These are phyloP conservation scores for Meda fulgida DNA, from an alignment of 2,797 vertebrate genomes.

Conservation along the genomic window DNA sequence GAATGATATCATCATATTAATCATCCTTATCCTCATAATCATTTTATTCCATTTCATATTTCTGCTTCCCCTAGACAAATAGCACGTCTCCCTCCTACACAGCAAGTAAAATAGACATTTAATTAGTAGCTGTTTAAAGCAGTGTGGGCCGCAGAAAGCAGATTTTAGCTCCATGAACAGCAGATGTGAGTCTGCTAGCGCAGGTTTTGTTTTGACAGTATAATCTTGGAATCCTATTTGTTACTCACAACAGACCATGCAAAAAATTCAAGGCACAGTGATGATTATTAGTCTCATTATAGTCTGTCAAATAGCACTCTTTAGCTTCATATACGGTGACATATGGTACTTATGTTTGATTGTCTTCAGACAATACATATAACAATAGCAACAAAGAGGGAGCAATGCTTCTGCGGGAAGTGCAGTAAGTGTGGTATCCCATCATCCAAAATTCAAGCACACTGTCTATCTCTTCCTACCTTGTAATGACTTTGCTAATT, in stretches of 20 bases:
- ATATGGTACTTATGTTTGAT: background rate
- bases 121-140: constrained; percentile 3
- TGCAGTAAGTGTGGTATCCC: background rate
- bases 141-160: constrained; percentile 4
- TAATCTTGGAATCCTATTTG: constrained; percentile 16
- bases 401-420: background rate
- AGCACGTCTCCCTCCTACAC: background rate
- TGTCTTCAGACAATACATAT: background rate
- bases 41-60: background rate
- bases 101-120: constrained; percentile 18
- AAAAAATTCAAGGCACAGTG: background rate
- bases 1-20: background rate
- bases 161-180: constrained; percentile 14
- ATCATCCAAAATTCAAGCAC: background rate
- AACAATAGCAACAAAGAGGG: constrained; percentile 6
- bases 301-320: background rate
- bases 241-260: background rate
- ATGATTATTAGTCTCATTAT: constrained; percentile 14
- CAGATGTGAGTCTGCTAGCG: constrained; percentile 7
- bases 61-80: background rate
- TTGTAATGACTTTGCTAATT: background rate
- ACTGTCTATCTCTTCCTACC: background rate
- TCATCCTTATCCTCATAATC: background rate
- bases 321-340: background rate
- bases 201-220: constrained; percentile 26